A percentile compares a stretch with the other conserved stretches of the same genome.
These are phyloP conservation scores for Gephyroberyx darwinii DNA, from an alignment of 2,797 vertebrate species.

Conservation along the genomic window DNA sequence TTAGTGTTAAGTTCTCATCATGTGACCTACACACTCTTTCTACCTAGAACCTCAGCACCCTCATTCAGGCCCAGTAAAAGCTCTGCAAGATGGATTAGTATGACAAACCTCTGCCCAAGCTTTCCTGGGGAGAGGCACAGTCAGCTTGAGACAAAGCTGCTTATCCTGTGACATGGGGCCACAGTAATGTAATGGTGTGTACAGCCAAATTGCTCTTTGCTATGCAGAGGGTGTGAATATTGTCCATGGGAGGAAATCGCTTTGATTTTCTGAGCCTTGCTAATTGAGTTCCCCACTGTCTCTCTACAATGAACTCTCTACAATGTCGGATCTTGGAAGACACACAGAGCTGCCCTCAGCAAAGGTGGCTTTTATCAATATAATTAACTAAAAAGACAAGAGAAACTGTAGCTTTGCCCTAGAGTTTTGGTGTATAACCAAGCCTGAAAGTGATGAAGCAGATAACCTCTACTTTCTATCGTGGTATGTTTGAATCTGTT, in stretches of 20 bases:
- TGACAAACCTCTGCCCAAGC: slow-evolving; percentile 68
- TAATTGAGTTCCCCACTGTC: slow-evolving; percentile 69
- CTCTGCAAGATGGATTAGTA: slow-evolving; percentile 72
- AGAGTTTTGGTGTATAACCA: slow-evolving; percentile 20
- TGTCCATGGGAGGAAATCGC: slow-evolving; percentile 65
- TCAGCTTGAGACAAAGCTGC: slow-evolving; percentile 77
- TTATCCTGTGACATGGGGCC: slow-evolving; percentile 72
- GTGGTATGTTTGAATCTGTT: neutral
- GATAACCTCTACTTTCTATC: neutral
- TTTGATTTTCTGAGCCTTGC: slow-evolving; percentile 67
- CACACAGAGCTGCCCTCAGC: slow-evolving; percentile 38
- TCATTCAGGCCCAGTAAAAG: slow-evolving; percentile 49
- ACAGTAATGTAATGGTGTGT: slow-evolving; percentile 70
- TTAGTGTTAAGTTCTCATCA: too few relatives aligned
- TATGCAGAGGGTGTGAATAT: slow-evolving; percentile 66
- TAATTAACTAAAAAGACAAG: slow-evolving; percentile 54
- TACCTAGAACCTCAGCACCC: slow-evolving; percentile 41
- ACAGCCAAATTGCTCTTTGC: slow-evolving; percentile 70
- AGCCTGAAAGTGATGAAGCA: slow-evolving; percentile 34
- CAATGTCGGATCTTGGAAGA: slow-evolving; percentile 50
- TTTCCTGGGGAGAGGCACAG: slow-evolving; percentile 65
- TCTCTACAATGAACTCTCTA: slow-evolving; percentile 51
- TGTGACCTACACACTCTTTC: slow-evolving; percentile 3
- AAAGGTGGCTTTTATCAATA: slow-evolving; percentile 51
- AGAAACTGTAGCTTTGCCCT: slow-evolving; percentile 29